Conservation (phyloP, 2,888 invertebrate genomes). For the Phortica magna region DNA sequence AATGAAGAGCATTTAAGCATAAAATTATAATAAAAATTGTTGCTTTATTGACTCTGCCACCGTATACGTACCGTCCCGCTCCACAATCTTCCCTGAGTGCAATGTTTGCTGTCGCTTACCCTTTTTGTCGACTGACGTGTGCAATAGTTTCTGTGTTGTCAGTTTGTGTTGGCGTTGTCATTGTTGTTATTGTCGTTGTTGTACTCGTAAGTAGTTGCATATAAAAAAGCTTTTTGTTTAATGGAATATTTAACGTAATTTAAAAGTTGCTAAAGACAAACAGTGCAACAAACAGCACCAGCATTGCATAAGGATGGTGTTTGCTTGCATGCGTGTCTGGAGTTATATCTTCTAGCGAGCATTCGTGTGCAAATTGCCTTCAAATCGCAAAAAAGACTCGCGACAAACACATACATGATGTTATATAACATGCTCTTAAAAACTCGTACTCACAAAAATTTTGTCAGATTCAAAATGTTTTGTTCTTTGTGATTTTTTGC, state of each 20-base stretch:
- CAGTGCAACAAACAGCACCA: slow-evolving; percentile 32
- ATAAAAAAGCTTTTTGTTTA: slow-evolving; percentile 66
- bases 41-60: slow-evolving; percentile 48
- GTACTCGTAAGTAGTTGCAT: slow-evolving; percentile 17
- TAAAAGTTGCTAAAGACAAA: slow-evolving; percentile 66
- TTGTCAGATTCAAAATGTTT: too few species aligned
- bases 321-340: too few species aligned
- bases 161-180: slow-evolving; percentile 45
- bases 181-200: slow-evolving; percentile 46
- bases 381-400: too few species aligned
- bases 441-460: too few species aligned
- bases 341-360: too few species aligned
- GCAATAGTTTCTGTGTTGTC: slow-evolving; percentile 3
- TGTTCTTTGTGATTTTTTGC: too few species aligned
- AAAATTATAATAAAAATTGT: slow-evolving; percentile 66
- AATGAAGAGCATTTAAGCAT: slow-evolving; percentile 58
- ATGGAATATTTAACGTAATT: slow-evolving; percentile 73
- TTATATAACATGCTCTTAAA: too few species aligned
- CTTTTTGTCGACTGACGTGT: background rate
- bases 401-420: too few species aligned
- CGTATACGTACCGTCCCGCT: too few species aligned
- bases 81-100: background rate
- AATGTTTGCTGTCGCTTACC: background rate
- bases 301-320: too few species aligned
- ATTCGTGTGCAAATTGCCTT: too few species aligned